These are phyloP conservation scores for Pantala flavescens DNA, from an alignment of 1,140 invertebrate species.

Conservation along the genomic window DNA sequence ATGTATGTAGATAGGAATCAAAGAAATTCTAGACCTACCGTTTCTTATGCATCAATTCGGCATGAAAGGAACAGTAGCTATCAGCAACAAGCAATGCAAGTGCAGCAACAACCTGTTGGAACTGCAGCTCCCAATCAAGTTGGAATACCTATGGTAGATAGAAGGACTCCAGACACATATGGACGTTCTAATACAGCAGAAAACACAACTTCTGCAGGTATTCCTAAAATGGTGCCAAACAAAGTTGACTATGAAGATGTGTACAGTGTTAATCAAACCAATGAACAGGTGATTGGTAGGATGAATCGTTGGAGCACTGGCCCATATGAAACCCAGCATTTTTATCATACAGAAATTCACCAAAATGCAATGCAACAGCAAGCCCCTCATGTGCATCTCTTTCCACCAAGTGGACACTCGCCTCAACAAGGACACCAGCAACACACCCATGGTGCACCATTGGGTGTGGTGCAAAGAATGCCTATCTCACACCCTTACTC, in stretches of 20 bases:
- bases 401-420: background rate
- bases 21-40: slow-evolving; percentile 25
- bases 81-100: background rate
- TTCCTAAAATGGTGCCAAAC: slow-evolving; percentile 30
- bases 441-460: background rate
- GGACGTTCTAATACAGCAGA: slow-evolving; percentile 44
- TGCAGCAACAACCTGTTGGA: background rate
- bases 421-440: background rate
- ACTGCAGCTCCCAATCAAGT: background rate
- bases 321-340: background rate
- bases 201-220: slow-evolving; percentile 26
- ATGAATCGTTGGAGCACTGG: background rate
- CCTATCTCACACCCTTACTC: background rate
- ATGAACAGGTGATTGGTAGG: background rate
- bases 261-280: slow-evolving; percentile 37
- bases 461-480: background rate
- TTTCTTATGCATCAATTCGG: background rate
- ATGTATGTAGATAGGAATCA: slow-evolving; percentile 30
- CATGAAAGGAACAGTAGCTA: slow-evolving; percentile 1
- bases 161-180: slow-evolving; percentile 71
- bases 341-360: background rate
- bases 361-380: background rate
- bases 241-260: slow-evolving; percentile 69
- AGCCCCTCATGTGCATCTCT: background rate
- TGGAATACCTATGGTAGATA: slow-evolving; percentile 35